Evolutionary conservation across 2,888 invertebrate genomes (phyloP).

Genomic region (Pharmacophagus antenor): DNA sequence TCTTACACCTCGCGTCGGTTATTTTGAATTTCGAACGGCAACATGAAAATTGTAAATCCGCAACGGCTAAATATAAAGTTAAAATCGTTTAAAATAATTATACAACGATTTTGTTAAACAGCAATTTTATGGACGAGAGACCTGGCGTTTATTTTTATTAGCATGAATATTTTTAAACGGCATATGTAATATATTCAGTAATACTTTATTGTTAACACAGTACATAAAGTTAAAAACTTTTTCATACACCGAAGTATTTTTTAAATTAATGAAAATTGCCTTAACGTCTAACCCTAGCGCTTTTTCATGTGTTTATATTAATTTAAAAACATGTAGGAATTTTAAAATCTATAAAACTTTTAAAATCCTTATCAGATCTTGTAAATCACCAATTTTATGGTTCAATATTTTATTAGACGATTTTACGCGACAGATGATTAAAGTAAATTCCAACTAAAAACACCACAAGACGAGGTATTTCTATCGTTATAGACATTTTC

Average conservation of each 20-base stretch:
- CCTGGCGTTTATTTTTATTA: neutral
- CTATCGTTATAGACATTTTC: neutral
- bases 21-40: conserved; percentile 59
- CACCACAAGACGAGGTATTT: no score
- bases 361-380: no score
- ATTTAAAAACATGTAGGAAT: no score
- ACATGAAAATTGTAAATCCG: conserved; percentile 65
- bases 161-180: neutral
- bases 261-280: no score
- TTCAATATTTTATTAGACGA: no score
- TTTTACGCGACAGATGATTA: no score
- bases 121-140: conserved; percentile 35
- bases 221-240: no score
- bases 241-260: no score
- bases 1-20: conserved; percentile 57
- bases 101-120: conserved; percentile 63
- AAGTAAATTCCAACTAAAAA: neutral
- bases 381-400: no score
- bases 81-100: conserved; percentile 78
- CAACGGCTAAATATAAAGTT: conserved; percentile 66
- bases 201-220: neutral
- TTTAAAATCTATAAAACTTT: no score
- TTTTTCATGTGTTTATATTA: no score
- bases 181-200: neutral
- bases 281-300: no score